Percentiles rank a stretch among this genome's conserved stretches.
phyloP scores from a whole-genome alignment of 2,113 vertebrate species.

The Aviceda subcristata region DNA sequence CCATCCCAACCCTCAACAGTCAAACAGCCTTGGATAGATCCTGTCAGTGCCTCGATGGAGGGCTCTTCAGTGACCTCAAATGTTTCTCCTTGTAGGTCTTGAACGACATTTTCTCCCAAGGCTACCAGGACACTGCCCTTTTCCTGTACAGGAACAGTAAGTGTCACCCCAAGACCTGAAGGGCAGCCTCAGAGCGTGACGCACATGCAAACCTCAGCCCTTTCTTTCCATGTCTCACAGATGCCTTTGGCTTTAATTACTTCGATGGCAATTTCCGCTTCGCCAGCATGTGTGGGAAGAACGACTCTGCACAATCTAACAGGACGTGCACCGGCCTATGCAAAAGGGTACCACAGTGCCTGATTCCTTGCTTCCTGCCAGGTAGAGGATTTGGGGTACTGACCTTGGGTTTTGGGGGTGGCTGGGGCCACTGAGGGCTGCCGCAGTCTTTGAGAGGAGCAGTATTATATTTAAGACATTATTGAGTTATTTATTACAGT shows the following conservation, averaged over 20 bases:
- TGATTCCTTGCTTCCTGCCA: conserved; percentile 1
- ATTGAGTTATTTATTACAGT: neutral
- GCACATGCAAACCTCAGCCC: neutral
- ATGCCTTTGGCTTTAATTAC: conserved; percentile 53
- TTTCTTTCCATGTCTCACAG: neutral
- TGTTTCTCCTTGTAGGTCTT: conserved; percentile 59
- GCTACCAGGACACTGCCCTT: conserved; percentile 71
- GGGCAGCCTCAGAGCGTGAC: accelerated
- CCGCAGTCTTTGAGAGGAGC: neutral
- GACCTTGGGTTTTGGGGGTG: neutral
- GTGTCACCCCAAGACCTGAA: neutral
- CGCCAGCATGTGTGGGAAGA: conserved; percentile 31
- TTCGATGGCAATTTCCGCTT: conserved; percentile 38
- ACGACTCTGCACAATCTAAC: neutral
- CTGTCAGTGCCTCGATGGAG: neutral
- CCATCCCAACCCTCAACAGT: neutral
- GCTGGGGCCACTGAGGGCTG: neutral
- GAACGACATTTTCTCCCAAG: conserved; percentile 71
- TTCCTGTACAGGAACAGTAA: conserved; percentile 77
- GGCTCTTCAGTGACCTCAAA: neutral
- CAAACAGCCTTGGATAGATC: neutral
- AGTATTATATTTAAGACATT: neutral
- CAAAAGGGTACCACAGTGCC: neutral
- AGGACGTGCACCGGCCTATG: accelerated
- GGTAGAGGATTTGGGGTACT: neutral